Evolutionary conservation across 2,113 vertebrate genomes (phyloP).

Genomic region (Suricata suricatta): DNA sequence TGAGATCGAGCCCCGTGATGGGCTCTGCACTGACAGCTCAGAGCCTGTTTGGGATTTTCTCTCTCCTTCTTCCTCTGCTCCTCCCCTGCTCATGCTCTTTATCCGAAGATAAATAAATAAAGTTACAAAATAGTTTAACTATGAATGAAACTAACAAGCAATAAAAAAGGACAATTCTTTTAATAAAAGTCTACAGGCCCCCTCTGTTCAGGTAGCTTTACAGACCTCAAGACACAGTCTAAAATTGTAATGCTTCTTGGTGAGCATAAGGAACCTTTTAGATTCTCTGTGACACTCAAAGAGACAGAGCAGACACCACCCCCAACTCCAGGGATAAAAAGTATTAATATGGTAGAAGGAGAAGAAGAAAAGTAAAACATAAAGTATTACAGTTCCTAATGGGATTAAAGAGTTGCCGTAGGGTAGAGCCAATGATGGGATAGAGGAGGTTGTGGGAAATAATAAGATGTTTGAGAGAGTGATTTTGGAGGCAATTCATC

Average conservation of each 20-base stretch:
- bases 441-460: neutral
- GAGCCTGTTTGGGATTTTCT: too few relatives aligned
- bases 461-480: neutral
- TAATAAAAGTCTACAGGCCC: neutral
- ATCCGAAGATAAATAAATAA: too few relatives aligned
- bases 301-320: too few relatives aligned
- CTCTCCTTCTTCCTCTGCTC: too few relatives aligned
- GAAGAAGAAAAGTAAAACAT: neutral
- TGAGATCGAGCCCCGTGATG: neutral
- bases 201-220: neutral
- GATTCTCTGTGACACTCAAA: neutral
- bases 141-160: neutral
- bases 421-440: neutral
- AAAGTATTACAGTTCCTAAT: neutral
- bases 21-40: too few relatives aligned
- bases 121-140: neutral
- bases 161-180: neutral
- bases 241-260: too few relatives aligned
- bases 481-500: neutral
- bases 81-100: too few relatives aligned
- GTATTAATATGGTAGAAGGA: neutral
- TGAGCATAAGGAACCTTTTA: neutral
- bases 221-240: neutral
- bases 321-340: neutral
- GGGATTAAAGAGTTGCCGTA: neutral